Percentiles rank a stretch among this genome's conserved stretches.
Conservation (phyloP, 2,113 vertebrate genomes). For the Limanda limanda region DNA sequence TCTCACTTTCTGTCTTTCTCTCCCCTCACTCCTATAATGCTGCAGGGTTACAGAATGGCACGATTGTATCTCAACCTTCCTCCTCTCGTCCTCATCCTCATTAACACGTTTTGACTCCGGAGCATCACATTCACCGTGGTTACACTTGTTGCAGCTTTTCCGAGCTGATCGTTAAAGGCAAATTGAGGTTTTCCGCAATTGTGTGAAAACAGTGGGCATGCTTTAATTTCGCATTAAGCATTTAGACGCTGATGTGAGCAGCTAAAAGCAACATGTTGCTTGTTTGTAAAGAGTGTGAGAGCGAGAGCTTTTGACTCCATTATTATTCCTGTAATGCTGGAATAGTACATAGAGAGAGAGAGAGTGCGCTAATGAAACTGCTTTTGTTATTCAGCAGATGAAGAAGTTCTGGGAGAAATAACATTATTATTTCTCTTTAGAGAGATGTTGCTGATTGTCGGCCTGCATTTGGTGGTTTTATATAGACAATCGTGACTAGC, state of each 20-base stretch:
- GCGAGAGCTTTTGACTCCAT: background rate
- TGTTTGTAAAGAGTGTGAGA: constrained; percentile 7
- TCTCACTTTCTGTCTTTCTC: constrained; percentile 32
- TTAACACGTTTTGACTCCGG: constrained; percentile 44
- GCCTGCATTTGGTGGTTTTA: constrained; percentile 28
- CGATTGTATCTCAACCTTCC: constrained; percentile 51
- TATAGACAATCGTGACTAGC: constrained; percentile 8
- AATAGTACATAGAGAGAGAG: background rate
- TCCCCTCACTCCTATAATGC: constrained; percentile 50
- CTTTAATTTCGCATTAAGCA: background rate
- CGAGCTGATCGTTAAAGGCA: constrained; percentile 26
- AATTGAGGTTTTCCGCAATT: background rate
- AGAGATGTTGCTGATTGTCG: constrained; percentile 10
- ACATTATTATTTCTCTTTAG: constrained; percentile 12
- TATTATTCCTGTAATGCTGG: background rate
- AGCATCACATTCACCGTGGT: constrained; percentile 23
- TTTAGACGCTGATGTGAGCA: constrained; percentile 12
- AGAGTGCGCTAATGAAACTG: background rate
- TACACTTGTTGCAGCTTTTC: constrained; percentile 45
- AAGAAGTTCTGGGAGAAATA: background rate
- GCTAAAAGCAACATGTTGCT: constrained; percentile 8
- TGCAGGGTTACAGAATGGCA: constrained; percentile 75
- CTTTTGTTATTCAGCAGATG: constrained; percentile 9
- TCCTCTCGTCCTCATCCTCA: constrained; percentile 11
- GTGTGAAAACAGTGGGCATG: background rate